A percentile compares a stretch with the other conserved stretches of the same genome.
phyloP scores from a whole-genome alignment of 2,113 vertebrate species.

The Petromus typicus region DNA sequence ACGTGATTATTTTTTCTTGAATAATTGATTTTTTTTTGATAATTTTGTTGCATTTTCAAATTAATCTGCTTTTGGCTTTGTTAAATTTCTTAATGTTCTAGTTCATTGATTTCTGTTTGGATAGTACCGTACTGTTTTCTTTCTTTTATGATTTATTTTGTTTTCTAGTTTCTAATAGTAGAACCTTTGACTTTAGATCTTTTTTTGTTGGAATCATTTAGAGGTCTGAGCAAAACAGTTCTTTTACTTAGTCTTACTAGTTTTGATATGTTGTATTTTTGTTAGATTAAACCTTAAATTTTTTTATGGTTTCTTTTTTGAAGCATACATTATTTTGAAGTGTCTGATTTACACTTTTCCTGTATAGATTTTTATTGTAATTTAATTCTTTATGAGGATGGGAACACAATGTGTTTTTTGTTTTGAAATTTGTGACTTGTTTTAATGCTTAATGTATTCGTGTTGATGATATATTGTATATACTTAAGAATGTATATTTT shows the following conservation, averaged over 20 bases:
- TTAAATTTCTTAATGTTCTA: neutral
- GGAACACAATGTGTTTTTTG: neutral
- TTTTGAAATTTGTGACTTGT: constrained; percentile 49
- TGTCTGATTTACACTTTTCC: constrained; percentile 29
- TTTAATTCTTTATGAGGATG: neutral
- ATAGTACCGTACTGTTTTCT: neutral
- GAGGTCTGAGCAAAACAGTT: neutral
- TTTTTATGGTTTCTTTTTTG: neutral
- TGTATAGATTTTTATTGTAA: neutral
- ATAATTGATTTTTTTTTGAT: neutral
- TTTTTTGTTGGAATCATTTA: neutral
- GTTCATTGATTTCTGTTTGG: neutral
- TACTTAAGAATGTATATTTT: neutral
- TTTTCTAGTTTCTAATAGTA: neutral
- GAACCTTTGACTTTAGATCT: neutral
- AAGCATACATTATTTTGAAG: neutral
- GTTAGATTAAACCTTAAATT: neutral
- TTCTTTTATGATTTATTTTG: neutral
- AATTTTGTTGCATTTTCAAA: neutral
- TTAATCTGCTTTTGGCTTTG: neutral
- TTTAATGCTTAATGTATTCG: neutral
- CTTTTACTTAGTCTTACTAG: neutral
- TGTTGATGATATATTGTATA: neutral
- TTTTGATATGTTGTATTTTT: neutral
- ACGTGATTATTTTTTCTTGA: neutral